Base-by-base conservation (phyloP, 2,797 vertebrate genomes). In the Thalassophryne amazonica region DNA sequence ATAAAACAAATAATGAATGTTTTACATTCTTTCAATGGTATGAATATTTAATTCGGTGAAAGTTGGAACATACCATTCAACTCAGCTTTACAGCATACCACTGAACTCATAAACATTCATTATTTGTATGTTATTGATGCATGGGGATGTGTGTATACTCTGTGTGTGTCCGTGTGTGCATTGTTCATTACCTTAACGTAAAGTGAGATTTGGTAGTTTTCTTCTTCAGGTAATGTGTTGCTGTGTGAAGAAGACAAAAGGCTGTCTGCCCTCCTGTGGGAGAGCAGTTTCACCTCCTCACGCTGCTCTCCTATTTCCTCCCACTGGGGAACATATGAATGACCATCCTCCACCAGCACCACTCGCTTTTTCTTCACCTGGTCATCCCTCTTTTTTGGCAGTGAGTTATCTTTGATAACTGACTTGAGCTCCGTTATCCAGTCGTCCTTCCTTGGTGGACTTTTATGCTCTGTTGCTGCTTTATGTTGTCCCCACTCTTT, bases 131-230 rank as follows among this genome's bases (percentile, higher is more conserved):
- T 30, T 34, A 21, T 8, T 18, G 6, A 51, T 21, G 28, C 1
- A 31, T 15, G 3, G 2, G 35, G 31, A n/a, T n/a, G 2, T 10
- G 17, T 37, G 13, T 12, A 33, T 2, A 28, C 18, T 5, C 4
- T 54, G 30, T 33, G 4, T 31, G 30, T 24, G 10, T 10, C 8
- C 1, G 3, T n/a, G 2, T 13, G 23, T 40, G 12, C 16, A 15
- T 25, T 22, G 7, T 14, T 19, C 1, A 10, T 74, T 84, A 91
- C 89, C 88, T 91, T 91, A 22, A 89, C 88, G 31, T 85, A 91
- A 5, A 91, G 87, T 1, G 84, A 76, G 45, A 91, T 81, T 46
- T 76, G 33, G 10, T 82, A 66, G 14, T 78, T 73, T 50, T 79
- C 75, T n/a, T 82, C 58, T 13, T 64, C 69, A 4, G 48, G 3